Base-by-base conservation (phyloP, 2,113 vertebrate species). In the Ursus arctos region DNA sequence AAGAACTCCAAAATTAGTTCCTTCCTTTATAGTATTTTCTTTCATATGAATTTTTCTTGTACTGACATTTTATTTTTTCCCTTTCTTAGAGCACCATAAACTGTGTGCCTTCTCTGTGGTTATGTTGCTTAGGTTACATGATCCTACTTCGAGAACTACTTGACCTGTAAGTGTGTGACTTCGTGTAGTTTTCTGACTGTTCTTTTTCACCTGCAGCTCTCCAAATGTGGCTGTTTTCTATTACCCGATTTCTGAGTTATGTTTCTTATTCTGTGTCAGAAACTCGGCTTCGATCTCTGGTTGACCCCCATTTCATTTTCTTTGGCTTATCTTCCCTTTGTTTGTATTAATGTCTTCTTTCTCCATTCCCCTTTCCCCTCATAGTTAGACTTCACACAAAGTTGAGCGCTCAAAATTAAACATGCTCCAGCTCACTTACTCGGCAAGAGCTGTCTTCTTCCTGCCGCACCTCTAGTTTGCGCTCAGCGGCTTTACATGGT, bases 331-430 rank as follows among this genome's bases (percentile, higher is more conserved):
- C 7, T 3, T 69, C 13, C 31, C 26, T 82, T 63, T 69, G 33
- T 53, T 94, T 85, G 6, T 15, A 53, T 49, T 89, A 79, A 91
- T 83, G 13, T 80, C 43, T 95, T 84, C 26, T 59, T 76, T 87
- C 15, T 24, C 6, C 28, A 28, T 74, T 24, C 1, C 63, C 0
- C 2, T 11, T 83, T 57, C 0, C 12, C 57, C 84, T 94, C 6
- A 6, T 1, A 36, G 36, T 36, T 36, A 40, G 40, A 43, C 43
- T 84, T 92, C 84, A 91, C 43, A 88, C 49, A 71, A 77, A 80
- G 12, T n/a, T 61, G 5, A 90, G 36, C 31, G 8, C 65, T 96
- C 63, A 51, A 47, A 95, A 92, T 79, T 85, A 94, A 95, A 65
- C 71, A 72, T 24, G 3, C 13, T 85, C 13, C 22, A 12, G 79